Percentiles rank a stretch among this genome's conserved stretches.
Evolutionary conservation across 2,888 invertebrate genomes (phyloP).

Genomic region (Diarsia dahlii): DNA sequence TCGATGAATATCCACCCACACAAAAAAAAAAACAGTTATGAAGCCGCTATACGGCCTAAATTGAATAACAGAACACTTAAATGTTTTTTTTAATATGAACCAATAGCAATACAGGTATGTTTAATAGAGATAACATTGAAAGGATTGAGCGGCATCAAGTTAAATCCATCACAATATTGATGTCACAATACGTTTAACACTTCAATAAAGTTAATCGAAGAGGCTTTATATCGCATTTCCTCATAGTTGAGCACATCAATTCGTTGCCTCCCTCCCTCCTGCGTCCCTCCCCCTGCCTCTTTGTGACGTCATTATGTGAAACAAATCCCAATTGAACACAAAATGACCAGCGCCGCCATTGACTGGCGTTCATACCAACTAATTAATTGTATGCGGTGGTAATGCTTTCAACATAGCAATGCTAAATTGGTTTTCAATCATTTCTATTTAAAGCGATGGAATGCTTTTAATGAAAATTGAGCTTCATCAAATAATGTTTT

Average conservation of each 20-base stretch:
- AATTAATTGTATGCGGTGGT: background rate
- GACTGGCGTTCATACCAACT: background rate
- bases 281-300: background rate
- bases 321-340: conserved; percentile 27
- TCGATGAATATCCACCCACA: no score
- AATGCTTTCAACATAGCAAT: background rate
- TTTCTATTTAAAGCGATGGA: background rate
- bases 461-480: background rate
- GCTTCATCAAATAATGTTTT: background rate
- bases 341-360: background rate
- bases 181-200: background rate
- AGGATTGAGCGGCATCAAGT: background rate
- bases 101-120: background rate
- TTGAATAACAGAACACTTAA: no score
- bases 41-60: no score
- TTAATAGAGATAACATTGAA: background rate
- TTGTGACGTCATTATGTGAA: conserved; percentile 20
- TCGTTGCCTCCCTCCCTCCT: background rate
- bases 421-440: background rate
- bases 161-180: background rate
- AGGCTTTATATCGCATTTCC: conserved; percentile 26
- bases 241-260: conserved; percentile 30
- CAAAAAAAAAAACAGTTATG: no score
- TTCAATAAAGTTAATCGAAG: conserved; percentile 6
- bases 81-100: no score